Conservation (phyloP, 2,888 invertebrate genomes). For the Bursaphelenchus okinawaensis region DNA sequence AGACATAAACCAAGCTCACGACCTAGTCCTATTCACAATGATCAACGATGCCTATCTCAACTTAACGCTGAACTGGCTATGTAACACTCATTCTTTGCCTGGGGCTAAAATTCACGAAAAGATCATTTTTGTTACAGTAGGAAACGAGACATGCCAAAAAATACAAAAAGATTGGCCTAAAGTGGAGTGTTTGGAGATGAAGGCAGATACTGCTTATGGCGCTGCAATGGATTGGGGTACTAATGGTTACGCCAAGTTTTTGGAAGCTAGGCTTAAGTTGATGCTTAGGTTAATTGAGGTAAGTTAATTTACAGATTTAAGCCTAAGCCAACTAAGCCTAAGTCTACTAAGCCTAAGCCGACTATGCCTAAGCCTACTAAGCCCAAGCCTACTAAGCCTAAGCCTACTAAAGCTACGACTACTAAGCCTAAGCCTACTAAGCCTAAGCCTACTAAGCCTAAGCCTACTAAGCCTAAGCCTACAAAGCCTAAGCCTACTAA, state of each 20-base stretch:
- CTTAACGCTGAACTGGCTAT: constrained; percentile 52
- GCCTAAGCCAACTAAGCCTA: too few relatives aligned
- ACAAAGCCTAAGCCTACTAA: too few relatives aligned
- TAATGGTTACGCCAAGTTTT: constrained; percentile 40
- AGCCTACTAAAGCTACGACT: too few relatives aligned
- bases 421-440: too few relatives aligned
- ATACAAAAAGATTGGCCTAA: constrained; percentile 36
- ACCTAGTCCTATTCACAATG: constrained; percentile 29
- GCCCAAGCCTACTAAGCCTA: too few relatives aligned
- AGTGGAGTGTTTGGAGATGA: constrained; percentile 25
- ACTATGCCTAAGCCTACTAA: too few relatives aligned
- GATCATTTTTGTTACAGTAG: constrained; percentile 40
- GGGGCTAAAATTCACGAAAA: constrained; percentile 16
- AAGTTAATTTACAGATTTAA: too few relatives aligned
- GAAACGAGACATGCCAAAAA: constrained; percentile 26
- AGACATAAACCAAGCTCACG: constrained; percentile 16
- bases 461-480: too few relatives aligned
- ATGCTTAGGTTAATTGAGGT: constrained; percentile 32
- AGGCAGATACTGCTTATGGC: constrained; percentile 28
- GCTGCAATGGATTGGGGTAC: constrained; percentile 39
- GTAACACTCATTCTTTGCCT: constrained; percentile 41
- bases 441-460: too few relatives aligned
- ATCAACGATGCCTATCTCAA: constrained; percentile 48
- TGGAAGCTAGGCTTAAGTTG: constrained; percentile 38
- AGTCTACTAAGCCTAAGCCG: too few relatives aligned